Conservation (phyloP, 1,140 invertebrate species). For the Drepana arcuata region DNA sequence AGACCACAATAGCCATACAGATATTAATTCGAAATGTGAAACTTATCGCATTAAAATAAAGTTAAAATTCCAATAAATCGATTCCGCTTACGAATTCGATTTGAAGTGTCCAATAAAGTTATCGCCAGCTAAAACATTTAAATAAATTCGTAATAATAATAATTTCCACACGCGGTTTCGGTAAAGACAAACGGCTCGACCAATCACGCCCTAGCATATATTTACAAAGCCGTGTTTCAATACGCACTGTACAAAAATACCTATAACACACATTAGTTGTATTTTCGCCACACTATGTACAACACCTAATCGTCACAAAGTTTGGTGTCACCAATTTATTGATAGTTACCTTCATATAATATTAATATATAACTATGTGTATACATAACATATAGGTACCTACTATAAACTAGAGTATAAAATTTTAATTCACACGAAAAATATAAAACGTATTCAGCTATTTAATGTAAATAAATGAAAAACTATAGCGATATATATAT, state of each 20-base stretch:
- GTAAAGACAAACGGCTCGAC: too few species aligned
- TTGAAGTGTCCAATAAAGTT: too few species aligned
- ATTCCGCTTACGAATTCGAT: too few species aligned
- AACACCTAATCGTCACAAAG: conserved; percentile 30
- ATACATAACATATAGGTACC: conserved; percentile 10
- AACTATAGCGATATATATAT: conserved; percentile 8
- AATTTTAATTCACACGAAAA: conserved; percentile 35
- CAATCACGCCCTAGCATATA: conserved; percentile 12
- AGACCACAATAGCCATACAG: too few species aligned
- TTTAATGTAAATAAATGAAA: conserved; percentile 27
- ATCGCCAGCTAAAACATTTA: too few species aligned
- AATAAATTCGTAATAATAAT: too few species aligned
- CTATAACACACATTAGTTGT: conserved; percentile 30
- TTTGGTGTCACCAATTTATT: conserved; percentile 53
- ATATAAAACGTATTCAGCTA: conserved; percentile 41
- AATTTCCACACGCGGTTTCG: too few species aligned
- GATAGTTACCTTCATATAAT: conserved; percentile 17
- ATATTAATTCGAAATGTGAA: too few species aligned
- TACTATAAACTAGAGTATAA: conserved; percentile 45
- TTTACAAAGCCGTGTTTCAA: conserved; percentile 32
- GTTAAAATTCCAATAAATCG: too few species aligned
- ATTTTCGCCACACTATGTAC: conserved; percentile 31
- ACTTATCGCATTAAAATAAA: too few species aligned
- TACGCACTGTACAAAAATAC: conserved; percentile 54
- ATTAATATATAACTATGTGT: conserved; percentile 25